Conservation (phyloP, 1,140 invertebrate species). For the Catajapyx aquilonaris region DNA sequence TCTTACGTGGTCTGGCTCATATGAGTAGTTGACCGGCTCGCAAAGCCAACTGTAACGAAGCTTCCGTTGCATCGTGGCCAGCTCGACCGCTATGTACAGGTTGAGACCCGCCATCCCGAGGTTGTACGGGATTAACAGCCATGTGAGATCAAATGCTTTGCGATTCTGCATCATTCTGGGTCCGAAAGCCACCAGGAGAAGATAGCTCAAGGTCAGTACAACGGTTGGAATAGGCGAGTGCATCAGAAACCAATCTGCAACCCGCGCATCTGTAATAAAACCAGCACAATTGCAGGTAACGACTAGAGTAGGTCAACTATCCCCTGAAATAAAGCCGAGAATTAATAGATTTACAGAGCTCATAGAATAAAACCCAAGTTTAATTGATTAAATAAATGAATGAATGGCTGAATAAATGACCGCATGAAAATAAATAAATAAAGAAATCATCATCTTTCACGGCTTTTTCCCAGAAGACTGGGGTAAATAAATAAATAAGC, state of each 20-base stretch:
- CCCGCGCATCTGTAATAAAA: slow-evolving; percentile 40
- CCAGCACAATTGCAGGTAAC: neutral
- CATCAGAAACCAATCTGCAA: slow-evolving; percentile 68
- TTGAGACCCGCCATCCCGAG: slow-evolving; percentile 62
- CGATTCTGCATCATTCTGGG: slow-evolving; percentile 64
- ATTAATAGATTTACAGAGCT: neutral
- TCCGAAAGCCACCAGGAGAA: slow-evolving; percentile 56
- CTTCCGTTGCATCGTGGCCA: too few relatives aligned
- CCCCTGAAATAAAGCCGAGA: neutral
- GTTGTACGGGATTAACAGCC: slow-evolving; percentile 66
- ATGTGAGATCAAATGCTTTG: slow-evolving; percentile 53
- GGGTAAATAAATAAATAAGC: too few relatives aligned
- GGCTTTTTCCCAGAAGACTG: too few relatives aligned
- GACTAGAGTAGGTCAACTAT: neutral
- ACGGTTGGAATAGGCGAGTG: slow-evolving; percentile 58
- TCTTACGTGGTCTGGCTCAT: slow-evolving; percentile 1
- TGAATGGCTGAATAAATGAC: too few relatives aligned
- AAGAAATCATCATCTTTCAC: too few relatives aligned
- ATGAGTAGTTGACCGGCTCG: slow-evolving; percentile 8
- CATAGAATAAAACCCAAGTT: neutral
- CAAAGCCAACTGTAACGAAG: slow-evolving; percentile 7
- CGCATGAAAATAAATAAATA: too few relatives aligned
- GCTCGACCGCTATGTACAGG: slow-evolving; percentile 59
- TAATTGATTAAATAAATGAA: neutral
- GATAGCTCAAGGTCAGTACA: slow-evolving; percentile 48